These are phyloP conservation scores for Lota lota DNA, from an alignment of 2,113 vertebrate genomes.

Conservation along the genomic window DNA sequence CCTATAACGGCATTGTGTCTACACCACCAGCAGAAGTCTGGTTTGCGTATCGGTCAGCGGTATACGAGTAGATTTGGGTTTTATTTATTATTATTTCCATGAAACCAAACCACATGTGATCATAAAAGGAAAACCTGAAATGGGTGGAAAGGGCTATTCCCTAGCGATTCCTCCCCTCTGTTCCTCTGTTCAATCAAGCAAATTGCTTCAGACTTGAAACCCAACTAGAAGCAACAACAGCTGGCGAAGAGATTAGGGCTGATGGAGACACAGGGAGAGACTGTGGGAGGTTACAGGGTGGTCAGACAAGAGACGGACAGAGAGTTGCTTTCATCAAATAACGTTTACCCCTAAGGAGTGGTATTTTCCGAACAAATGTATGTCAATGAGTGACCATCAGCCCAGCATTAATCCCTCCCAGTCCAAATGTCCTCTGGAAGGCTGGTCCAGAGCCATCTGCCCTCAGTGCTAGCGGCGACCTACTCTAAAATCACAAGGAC, in stretches of 20 bases:
- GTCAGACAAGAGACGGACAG: neutral
- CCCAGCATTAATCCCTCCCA: neutral
- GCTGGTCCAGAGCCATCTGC: slow-evolving; percentile 7
- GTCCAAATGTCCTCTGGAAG: neutral
- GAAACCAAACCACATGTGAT: too few species aligned
- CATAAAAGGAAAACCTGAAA: too few species aligned
- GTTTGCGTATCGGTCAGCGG: too few species aligned
- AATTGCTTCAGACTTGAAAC: slow-evolving; percentile 45
- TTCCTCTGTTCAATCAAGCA: slow-evolving; percentile 47
- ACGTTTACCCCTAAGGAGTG: too few species aligned
- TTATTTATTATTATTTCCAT: too few species aligned
- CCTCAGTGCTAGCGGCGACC: slow-evolving; percentile 4
- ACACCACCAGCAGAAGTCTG: too few species aligned
- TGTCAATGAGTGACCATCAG: slow-evolving; percentile 9
- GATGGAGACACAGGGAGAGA: slow-evolving; percentile 4
- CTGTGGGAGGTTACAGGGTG: neutral
- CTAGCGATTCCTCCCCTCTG: slow-evolving; percentile 5
- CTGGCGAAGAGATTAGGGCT: slow-evolving; percentile 56
- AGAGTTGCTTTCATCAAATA: neutral
- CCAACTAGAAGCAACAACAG: slow-evolving; percentile 47
- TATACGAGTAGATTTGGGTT: too few species aligned
- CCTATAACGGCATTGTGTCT: neutral
- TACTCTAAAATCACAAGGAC: slow-evolving; percentile 3
- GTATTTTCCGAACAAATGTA: too few species aligned
- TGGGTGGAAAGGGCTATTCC: too few species aligned